These are phyloP conservation scores for Triplophysa bombifrons DNA, from an alignment of 2,797 vertebrate species.

Conservation along the genomic window DNA sequence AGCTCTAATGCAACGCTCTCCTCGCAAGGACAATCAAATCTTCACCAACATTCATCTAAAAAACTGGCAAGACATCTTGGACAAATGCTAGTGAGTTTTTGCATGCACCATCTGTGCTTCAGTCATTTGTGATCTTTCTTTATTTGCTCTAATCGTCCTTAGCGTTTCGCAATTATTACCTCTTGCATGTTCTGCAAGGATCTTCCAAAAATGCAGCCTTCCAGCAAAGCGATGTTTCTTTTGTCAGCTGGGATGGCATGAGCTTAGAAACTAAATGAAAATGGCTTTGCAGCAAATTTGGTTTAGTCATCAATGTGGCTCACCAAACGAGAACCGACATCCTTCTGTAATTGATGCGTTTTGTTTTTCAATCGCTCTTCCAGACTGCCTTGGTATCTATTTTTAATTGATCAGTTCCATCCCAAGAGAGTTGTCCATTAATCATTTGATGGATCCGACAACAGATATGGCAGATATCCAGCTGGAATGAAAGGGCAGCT, in stretches of 20 bases:
- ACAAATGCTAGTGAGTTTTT: conserved; percentile 44
- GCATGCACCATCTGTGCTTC: conserved; percentile 48
- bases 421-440: conserved; percentile 65
- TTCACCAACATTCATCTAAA: conserved; percentile 48
- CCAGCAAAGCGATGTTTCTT: conserved; percentile 42
- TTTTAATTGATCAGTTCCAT: conserved; percentile 73
- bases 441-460: conserved; percentile 68
- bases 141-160: conserved; percentile 48
- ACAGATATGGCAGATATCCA: conserved; percentile 62
- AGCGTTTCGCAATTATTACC: conserved; percentile 50
- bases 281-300: conserved; percentile 51
- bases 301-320: conserved; percentile 52
- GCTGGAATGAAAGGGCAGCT: conserved; percentile 66
- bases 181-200: conserved; percentile 28
- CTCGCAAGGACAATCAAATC: conserved; percentile 53
- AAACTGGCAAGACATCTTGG: conserved; percentile 26
- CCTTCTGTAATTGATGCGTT: conserved; percentile 53
- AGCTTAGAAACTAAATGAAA: conserved; percentile 55
- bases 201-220: conserved; percentile 41
- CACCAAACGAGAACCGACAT: conserved; percentile 47
- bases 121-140: conserved; percentile 51
- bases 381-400: conserved; percentile 63
- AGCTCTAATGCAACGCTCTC: conserved; percentile 48
- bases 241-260: conserved; percentile 40
- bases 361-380: conserved; percentile 62